These are phyloP conservation scores for Deroptyus accipitrinus DNA, from an alignment of 2,113 vertebrate genomes.

Conservation along the genomic window DNA sequence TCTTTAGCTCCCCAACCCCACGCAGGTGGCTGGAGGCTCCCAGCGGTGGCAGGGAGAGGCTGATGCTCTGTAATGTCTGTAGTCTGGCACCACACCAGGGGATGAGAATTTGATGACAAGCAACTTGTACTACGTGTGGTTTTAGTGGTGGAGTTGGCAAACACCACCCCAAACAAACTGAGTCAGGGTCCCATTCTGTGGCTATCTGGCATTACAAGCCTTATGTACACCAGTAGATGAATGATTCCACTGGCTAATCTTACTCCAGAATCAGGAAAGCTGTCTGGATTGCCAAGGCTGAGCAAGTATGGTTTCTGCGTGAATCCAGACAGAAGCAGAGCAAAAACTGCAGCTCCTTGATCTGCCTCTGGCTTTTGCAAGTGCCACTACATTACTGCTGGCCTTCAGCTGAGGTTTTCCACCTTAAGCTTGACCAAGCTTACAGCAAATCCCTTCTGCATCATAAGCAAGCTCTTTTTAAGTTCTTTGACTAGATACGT, in stretches of 20 bases:
- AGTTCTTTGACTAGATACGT: rapidly evolving
- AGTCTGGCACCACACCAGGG: not conserved
- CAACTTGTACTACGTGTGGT: rapidly evolving
- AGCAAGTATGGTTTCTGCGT: not conserved
- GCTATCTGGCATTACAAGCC: not conserved
- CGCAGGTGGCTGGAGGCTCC: not conserved
- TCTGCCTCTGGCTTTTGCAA: not conserved
- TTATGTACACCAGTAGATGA: not conserved
- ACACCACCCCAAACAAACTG: not conserved
- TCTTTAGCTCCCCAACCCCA: not conserved
- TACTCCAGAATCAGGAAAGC: not conserved
- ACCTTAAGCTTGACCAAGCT: not conserved
- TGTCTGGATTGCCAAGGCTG: rapidly evolving
- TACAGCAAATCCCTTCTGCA: not conserved
- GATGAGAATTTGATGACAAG: not conserved
- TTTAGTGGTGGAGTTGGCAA: not conserved
- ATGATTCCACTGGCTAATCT: not conserved
- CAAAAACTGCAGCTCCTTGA: not conserved
- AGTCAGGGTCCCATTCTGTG: not conserved
- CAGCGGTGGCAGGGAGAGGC: not conserved
- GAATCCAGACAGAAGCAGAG: not conserved
- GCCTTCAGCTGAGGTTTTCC: not conserved
- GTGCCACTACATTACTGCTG: not conserved
- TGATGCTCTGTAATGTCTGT: not conserved
- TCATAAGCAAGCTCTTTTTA: not conserved